Conservation (phyloP, 1,140 invertebrate species). For the Anoplolepis gracilipes region DNA sequence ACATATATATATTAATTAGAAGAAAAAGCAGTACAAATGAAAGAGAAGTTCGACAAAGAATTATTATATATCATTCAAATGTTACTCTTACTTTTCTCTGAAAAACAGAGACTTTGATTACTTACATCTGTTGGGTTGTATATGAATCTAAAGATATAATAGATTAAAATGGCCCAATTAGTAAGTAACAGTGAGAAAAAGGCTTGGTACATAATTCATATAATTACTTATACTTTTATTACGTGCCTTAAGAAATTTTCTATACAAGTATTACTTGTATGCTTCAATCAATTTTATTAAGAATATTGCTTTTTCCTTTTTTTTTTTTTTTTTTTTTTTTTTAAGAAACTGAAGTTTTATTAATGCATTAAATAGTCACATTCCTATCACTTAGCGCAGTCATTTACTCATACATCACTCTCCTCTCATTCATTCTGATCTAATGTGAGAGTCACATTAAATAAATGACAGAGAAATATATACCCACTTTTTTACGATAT, state of each 20-base stretch:
- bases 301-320: neutral
- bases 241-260: constrained; percentile 53
- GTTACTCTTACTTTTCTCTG: neutral
- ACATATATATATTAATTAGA: constrained; percentile 13
- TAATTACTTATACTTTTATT: constrained; percentile 49
- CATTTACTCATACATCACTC: constrained; percentile 32
- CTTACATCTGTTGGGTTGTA: neutral
- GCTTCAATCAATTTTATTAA: constrained; percentile 11
- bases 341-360: constrained; percentile 7
- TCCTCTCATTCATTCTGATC: neutral
- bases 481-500: constrained; percentile 25
- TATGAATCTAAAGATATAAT: neutral
- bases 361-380: constrained; percentile 10
- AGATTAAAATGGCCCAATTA: constrained; percentile 29
- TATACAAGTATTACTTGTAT: constrained; percentile 25
- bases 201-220: constrained; percentile 32
- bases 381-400: constrained; percentile 24
- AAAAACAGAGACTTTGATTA: constrained; percentile 1
- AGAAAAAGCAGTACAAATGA: constrained; percentile 51
- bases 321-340: constrained; percentile 7
- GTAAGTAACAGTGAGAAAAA: neutral
- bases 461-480: neutral
- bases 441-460: neutral
- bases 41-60: neutral
- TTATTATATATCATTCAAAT: neutral